phyloP scores from a whole-genome alignment of 2,113 vertebrate genomes.

The Sturnus vulgaris region DNA sequence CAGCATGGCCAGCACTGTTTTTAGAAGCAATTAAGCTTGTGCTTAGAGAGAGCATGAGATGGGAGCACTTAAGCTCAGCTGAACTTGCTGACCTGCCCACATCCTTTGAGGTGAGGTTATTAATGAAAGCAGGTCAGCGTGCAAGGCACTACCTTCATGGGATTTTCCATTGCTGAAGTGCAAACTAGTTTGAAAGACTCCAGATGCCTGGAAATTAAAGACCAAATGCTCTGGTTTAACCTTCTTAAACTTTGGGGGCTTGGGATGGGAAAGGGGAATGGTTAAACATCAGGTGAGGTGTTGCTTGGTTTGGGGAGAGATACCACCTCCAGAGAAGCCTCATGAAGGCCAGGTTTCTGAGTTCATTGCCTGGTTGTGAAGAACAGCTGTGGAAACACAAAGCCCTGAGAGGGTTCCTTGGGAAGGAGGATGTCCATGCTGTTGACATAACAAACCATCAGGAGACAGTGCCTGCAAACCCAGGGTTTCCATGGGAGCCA shows the following conservation, averaged over 20 bases:
- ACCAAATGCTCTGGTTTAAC: not conserved
- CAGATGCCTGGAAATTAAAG: not conserved
- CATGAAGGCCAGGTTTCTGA: not conserved
- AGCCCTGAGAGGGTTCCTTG: not conserved
- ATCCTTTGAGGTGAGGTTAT: not conserved
- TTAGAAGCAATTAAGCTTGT: not conserved
- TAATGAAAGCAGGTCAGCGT: not conserved
- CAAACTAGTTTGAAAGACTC: not conserved
- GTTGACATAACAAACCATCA: accelerated
- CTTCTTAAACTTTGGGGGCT: not conserved
- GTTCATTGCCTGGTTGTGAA: not conserved
- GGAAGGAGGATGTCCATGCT: not conserved
- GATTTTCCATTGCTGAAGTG: not conserved
- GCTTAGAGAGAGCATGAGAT: not conserved
- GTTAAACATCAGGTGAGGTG: not conserved
- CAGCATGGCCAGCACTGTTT: not conserved
- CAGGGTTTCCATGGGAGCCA: not conserved
- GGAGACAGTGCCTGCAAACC: not conserved
- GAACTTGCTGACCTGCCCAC: not conserved
- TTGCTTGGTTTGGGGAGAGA: not conserved
- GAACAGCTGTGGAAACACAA: not conserved
- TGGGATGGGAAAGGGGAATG: not conserved
- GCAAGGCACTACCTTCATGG: not conserved
- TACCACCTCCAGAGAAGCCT: not conserved
- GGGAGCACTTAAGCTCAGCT: constrained; percentile 7